Conservation (phyloP, 92 coral and sea anemone species). For the Nematostella vectensis region DNA sequence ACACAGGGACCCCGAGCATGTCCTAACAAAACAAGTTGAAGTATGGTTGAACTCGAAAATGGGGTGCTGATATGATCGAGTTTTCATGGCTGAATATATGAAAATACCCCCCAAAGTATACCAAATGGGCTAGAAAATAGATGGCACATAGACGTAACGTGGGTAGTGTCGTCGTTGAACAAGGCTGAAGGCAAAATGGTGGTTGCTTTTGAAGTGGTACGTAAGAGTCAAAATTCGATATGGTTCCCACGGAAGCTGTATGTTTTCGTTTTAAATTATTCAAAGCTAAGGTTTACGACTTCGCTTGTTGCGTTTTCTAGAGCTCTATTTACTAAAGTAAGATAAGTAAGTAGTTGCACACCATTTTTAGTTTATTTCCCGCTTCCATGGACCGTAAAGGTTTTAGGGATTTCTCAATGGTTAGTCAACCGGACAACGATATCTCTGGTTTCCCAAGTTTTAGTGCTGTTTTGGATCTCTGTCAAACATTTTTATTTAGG, state of each 20-base stretch:
- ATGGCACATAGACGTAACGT: neutral
- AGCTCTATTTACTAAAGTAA: no score
- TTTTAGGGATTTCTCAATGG: no score
- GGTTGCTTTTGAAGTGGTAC: neutral
- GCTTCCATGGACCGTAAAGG: no score
- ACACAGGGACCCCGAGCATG: neutral
- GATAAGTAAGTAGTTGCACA: no score
- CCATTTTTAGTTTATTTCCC: no score
- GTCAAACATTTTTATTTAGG: no score
- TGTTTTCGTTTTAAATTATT: neutral
- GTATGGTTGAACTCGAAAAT: neutral
- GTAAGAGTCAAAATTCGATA: neutral
- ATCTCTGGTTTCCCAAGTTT: no score
- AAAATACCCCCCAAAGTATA: neutral
- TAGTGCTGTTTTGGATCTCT: no score
- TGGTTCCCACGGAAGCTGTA: neutral
- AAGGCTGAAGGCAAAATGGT: neutral
- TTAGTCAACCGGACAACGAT: no score
- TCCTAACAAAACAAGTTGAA: neutral
- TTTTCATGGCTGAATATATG: neutral
- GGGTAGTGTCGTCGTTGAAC: neutral
- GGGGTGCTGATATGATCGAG: neutral
- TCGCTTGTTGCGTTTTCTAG: no score
- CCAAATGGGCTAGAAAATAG: neutral
- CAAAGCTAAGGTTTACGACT: no score